These are phyloP conservation scores for Crotophaga sulcirostris DNA, from an alignment of 2,113 vertebrate genomes.

Conservation along the genomic window DNA sequence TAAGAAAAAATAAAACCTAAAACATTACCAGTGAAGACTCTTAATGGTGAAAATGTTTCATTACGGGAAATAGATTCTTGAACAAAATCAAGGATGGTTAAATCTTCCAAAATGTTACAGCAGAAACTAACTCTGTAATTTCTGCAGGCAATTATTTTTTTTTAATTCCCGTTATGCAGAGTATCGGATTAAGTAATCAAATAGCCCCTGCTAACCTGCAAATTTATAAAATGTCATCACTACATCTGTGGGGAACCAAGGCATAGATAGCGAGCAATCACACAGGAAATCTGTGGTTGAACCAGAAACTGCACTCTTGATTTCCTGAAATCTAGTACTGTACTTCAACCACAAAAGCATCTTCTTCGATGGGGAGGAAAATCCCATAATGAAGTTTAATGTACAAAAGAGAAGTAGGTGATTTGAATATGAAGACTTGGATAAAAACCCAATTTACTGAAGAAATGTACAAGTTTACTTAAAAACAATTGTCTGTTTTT, in stretches of 20 bases:
- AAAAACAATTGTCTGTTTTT: neutral
- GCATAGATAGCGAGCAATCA: neutral
- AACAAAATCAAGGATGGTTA: neutral
- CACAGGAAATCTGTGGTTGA: conserved; percentile 51
- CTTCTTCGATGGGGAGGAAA: conserved; percentile 11
- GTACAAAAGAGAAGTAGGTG: neutral
- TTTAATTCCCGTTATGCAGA: neutral
- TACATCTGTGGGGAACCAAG: neutral
- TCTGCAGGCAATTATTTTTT: neutral
- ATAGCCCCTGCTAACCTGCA: neutral
- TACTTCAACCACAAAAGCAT: conserved; percentile 33
- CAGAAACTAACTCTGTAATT: neutral
- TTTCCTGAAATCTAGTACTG: conserved; percentile 51
- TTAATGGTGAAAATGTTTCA: neutral
- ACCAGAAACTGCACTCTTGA: conserved; percentile 47
- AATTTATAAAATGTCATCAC: neutral
- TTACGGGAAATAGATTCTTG: neutral
- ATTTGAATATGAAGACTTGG: neutral
- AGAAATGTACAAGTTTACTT: neutral
- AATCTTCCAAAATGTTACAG: neutral
- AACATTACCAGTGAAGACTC: neutral
- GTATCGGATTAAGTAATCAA: neutral
- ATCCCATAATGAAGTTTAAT: neutral
- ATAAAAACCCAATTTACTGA: neutral
- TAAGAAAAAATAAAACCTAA: neutral